These are phyloP conservation scores for Drosophila fuyamai DNA, from an alignment of 1,140 invertebrate species.

Conservation along the genomic window DNA sequence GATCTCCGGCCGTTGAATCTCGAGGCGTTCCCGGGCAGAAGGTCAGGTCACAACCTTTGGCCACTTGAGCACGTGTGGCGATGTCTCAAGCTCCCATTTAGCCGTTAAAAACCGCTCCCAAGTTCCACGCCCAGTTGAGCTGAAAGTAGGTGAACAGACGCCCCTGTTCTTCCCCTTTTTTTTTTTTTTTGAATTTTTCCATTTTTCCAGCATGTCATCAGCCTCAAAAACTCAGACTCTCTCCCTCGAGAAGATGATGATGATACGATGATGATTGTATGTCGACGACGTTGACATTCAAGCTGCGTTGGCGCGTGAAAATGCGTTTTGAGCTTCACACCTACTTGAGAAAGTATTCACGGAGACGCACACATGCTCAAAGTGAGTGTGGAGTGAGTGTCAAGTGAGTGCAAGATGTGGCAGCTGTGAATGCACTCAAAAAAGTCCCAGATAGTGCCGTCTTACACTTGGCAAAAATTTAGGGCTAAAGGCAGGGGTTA, in stretches of 20 bases:
- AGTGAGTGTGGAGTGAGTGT: slow-evolving; percentile 28
- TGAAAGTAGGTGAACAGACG: slow-evolving; percentile 49
- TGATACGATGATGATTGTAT: slow-evolving; percentile 26
- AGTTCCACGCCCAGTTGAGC: slow-evolving; percentile 35
- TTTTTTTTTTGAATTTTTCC: neutral
- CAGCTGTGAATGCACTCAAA: slow-evolving; percentile 32
- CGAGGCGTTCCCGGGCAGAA: neutral
- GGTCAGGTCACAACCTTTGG: slow-evolving; percentile 31
- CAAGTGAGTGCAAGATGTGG: slow-evolving; percentile 43
- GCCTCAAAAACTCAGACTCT: neutral
- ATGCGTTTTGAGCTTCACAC: slow-evolving; percentile 81
- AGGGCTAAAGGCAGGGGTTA: neutral
- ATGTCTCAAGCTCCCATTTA: slow-evolving; percentile 65
- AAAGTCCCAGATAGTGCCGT: slow-evolving; percentile 9
- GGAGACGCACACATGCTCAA: slow-evolving; percentile 13
- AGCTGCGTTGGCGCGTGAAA: slow-evolving; percentile 79
- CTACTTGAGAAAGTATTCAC: slow-evolving; percentile 60
- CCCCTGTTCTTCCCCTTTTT: slow-evolving; percentile 14
- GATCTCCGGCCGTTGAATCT: slow-evolving; percentile 1
- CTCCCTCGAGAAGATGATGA: slow-evolving; percentile 23
- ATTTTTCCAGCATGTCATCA: slow-evolving; percentile 29
- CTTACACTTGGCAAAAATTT: slow-evolving; percentile 1
- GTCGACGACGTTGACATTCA: slow-evolving; percentile 63
- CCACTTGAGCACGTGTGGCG: slow-evolving; percentile 74
- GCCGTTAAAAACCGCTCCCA: slow-evolving; percentile 45